Percentiles rank a stretch among this genome's conserved stretches.
Evolutionary conservation across 2,888 invertebrate species (phyloP).

Genomic region (Nebria brevicollis): DNA sequence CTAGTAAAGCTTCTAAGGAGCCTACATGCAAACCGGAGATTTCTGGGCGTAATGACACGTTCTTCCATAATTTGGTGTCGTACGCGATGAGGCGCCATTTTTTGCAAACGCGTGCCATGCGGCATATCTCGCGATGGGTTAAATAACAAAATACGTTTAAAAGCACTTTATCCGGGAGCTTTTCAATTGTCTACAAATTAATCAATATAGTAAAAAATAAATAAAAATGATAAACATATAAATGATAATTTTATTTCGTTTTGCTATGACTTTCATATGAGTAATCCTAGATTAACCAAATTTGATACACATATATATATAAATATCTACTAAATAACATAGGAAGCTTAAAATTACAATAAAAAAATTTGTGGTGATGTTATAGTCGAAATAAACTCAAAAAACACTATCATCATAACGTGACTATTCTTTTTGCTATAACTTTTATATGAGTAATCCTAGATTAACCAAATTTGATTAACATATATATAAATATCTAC

Average conservation of each 20-base stretch:
- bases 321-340: too few relatives aligned
- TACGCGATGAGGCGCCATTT: constrained; percentile 97
- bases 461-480: too few relatives aligned
- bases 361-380: too few relatives aligned
- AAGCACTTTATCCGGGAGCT: constrained; percentile 96
- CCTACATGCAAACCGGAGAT: constrained; percentile 94
- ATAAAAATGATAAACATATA: too few relatives aligned
- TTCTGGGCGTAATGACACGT: constrained; percentile 95
- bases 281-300: not conserved
- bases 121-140: constrained; percentile 92
- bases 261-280: not conserved
- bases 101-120: constrained; percentile 93
- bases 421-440: too few relatives aligned
- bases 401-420: too few relatives aligned
- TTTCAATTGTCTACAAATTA: constrained; percentile 86
- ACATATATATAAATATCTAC: too few relatives aligned
- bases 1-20: constrained; percentile 86
- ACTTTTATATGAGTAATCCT: not conserved
- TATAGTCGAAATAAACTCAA: too few relatives aligned
- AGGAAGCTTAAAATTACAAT: too few relatives aligned
- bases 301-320: too few relatives aligned
- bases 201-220: constrained; percentile 11
- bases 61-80: constrained; percentile 94
- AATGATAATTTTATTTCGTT: not conserved
- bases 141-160: constrained; percentile 94